Percentiles rank a stretch among this genome's conserved stretches.
Evolutionary conservation across 2,888 invertebrate species (phyloP).

Genomic region (Rotaria sp.): DNA sequence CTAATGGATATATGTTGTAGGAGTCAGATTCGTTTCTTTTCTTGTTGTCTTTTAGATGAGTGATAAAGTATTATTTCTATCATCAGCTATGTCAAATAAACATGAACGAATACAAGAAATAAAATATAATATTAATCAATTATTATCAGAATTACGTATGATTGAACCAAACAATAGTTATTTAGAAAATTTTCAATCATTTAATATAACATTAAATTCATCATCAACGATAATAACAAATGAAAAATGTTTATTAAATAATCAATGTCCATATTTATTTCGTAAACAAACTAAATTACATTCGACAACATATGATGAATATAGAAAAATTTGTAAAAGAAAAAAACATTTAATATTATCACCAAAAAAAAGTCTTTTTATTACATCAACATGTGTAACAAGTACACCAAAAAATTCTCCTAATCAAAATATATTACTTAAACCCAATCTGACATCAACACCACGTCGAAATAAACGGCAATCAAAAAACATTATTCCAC

Average conservation of each 20-base stretch:
- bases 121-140: neutral
- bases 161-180: neutral
- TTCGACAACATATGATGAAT: neutral
- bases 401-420: neutral
- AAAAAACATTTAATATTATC: neutral
- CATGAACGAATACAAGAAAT: neutral
- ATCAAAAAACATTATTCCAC: neutral
- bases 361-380: neutral
- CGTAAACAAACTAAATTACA: neutral
- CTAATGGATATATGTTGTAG: neutral
- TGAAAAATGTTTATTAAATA: neutral
- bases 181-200: neutral
- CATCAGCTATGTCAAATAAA: neutral
- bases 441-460: neutral
- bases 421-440: neutral
- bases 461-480: neutral
- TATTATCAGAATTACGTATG: neutral
- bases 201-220: neutral
- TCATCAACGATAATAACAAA: neutral
- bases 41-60: neutral
- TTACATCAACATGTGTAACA: neutral
- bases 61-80: neutral
- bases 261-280: neutral
- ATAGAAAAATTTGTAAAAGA: neutral
- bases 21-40: neutral